Evolutionary conservation across 2,113 vertebrate species (phyloP).

Genomic region (Corydoras maculifer): DNA sequence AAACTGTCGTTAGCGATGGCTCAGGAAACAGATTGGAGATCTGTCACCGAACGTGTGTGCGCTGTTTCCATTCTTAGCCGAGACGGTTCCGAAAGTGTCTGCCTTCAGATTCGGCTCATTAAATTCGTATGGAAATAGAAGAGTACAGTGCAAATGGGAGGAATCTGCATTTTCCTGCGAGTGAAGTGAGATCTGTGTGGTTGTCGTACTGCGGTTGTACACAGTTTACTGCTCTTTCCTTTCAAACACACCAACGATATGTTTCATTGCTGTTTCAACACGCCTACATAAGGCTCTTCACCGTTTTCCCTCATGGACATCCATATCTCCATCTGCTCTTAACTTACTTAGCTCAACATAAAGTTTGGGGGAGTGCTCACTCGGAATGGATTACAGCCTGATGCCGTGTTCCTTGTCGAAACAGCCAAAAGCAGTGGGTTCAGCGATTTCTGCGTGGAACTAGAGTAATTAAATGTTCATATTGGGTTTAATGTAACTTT

Average conservation of each 20-base stretch:
- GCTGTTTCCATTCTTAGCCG: not conserved
- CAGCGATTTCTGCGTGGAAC: too few species aligned
- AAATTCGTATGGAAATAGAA: not conserved
- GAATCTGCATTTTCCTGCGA: not conserved
- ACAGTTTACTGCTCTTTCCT: not conserved
- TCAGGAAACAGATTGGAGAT: not conserved
- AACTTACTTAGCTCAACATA: not conserved
- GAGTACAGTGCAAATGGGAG: not conserved
- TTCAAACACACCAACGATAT: not conserved
- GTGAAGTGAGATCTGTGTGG: too few species aligned
- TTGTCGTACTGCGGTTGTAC: not conserved
- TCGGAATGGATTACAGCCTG: not conserved
- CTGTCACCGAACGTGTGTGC: not conserved
- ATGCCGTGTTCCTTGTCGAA: not conserved
- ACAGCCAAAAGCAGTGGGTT: not conserved
- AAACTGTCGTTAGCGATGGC: not conserved
- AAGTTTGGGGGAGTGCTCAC: not conserved
- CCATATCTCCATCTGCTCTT: not conserved
- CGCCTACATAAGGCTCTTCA: not conserved
- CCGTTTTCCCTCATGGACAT: not conserved
- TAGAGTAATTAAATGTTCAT: too few species aligned
- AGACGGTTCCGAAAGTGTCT: not conserved
- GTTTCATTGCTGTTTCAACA: not conserved
- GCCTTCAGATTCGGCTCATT: conserved; percentile 12
- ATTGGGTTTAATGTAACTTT: too few species aligned